Conservation (phyloP, 2,888 invertebrate genomes). For the Chamaedrilus cognettii region DNA sequence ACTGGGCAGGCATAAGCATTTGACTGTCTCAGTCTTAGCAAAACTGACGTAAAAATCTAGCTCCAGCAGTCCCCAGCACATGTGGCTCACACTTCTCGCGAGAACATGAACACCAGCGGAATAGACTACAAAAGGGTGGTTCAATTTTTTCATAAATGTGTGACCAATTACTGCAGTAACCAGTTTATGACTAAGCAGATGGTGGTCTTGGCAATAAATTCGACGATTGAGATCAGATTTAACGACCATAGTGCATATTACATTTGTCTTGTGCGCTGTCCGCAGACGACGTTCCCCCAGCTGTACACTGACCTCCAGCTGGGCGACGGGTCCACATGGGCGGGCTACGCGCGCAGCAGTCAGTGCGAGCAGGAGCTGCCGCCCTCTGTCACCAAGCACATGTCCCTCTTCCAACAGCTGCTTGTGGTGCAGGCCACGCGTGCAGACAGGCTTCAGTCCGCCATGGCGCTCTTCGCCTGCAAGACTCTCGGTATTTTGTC, state of each 20-base stretch:
- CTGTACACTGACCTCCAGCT: conserved; percentile 69
- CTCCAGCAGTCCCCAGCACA: no score
- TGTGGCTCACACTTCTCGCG: no score
- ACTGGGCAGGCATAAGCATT: no score
- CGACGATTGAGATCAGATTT: no score
- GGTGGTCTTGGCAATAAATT: no score
- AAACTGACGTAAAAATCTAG: no score
- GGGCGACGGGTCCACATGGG: conserved; percentile 70
- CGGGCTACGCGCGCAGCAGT: conserved; percentile 68
- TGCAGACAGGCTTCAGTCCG: conserved; percentile 80
- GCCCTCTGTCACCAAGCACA: conserved; percentile 61
- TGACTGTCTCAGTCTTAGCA: no score
- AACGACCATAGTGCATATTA: no score
- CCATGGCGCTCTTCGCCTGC: conserved; percentile 74
- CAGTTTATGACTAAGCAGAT: no score
- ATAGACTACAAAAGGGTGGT: no score
- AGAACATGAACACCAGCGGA: no score
- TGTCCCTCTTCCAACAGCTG: conserved; percentile 79
- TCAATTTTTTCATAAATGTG: not conserved
- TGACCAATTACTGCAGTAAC: not conserved
- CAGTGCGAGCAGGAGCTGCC: conserved; percentile 71
- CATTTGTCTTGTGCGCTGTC: no score
- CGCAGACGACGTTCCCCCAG: conserved; percentile 66
- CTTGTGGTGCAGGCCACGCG: conserved; percentile 77
- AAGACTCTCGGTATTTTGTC: conserved; percentile 55